phyloP scores from a whole-genome alignment of 1,140 invertebrate species.

The Eriosoma lanigerum region DNA sequence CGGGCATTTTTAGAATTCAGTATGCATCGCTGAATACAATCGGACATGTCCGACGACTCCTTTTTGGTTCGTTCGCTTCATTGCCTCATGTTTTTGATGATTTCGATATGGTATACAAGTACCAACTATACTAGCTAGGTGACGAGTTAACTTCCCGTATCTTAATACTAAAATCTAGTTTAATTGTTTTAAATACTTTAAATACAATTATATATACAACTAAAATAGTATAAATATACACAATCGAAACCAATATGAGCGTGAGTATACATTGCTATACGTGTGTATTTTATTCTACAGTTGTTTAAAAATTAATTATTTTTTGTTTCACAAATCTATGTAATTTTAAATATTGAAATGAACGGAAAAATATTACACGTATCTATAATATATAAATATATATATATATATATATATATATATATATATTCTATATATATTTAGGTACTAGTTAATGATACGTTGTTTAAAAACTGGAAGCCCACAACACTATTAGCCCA shows the following conservation, averaged over 20 bases:
- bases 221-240: neutral
- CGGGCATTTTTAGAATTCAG: slow-evolving; percentile 1
- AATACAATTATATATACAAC: neutral
- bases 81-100: slow-evolving; percentile 22
- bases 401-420: too few relatives aligned
- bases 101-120: slow-evolving; percentile 21
- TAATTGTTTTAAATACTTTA: slow-evolving; percentile 32
- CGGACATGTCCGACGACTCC: slow-evolving; percentile 36
- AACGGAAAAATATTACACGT: neutral
- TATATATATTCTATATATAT: neutral
- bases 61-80: slow-evolving; percentile 45
- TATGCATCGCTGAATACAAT: slow-evolving; percentile 40
- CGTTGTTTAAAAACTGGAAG: slow-evolving; percentile 2
- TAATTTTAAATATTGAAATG: neutral
- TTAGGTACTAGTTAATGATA: neutral
- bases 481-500: neutral
- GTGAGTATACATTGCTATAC: neutral
- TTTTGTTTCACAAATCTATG: slow-evolving; percentile 12
- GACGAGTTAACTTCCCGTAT: slow-evolving; percentile 11
- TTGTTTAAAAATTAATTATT: neutral
- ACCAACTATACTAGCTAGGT: neutral
- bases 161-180: slow-evolving; percentile 1
- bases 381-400: too few relatives aligned
- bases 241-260: neutral
- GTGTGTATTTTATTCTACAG: neutral